Evolutionary conservation across 2,797 vertebrate genomes (phyloP), one percentile per base, ranked within the genome.

Genomic region (Amphiprion clarkii): DNA sequence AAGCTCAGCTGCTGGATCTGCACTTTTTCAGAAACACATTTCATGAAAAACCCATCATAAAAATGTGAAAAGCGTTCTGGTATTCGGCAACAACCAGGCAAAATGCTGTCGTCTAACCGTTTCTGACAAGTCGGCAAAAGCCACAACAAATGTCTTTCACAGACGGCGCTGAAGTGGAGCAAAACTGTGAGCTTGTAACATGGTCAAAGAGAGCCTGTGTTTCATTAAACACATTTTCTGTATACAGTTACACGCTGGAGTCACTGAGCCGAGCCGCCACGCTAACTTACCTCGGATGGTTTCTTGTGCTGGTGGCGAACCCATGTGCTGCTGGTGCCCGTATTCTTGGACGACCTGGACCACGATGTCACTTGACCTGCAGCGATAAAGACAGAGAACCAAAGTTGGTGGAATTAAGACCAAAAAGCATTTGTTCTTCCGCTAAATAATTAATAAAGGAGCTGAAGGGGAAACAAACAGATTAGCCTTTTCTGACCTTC

Each of bases 241-340:
- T 71, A 42, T 31, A 60, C 23, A 36, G 33, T 44, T 69, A 39
- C n/a, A 17, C n/a, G 13, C 8, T 2, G 10, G 74, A 60, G 48
- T 61, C 72, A 67, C 12, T 36, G 54, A 65, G 36, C 52, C 42
- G 17, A 69, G 36, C 17, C 58, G 58, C 53, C 16, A 55, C 23
- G 33, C 7, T 3, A 12, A 86, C 95, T 0, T 82, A 99, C 97
- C 96, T 99, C 97, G 33, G 97, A 99, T 17, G 97, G 97, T 82
- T 97, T 99, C 95, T 97, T 98, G 89, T 92, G 94, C 92, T 96
- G 97, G 85, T 96, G 97, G 62, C 96, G 95, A 67, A 96, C 94
- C 97, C 97, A 99, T 85, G 95, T 93, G 80, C 96, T 95, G 90
- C 95, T 97, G 93, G 96, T 96, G 71, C 92, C 96, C 0, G 93